A percentile compares a stretch with the other conserved stretches of the same genome.
These are phyloP conservation scores for Ictalurus furcatus DNA, from an alignment of 2,113 vertebrate genomes.

Conservation along the genomic window DNA sequence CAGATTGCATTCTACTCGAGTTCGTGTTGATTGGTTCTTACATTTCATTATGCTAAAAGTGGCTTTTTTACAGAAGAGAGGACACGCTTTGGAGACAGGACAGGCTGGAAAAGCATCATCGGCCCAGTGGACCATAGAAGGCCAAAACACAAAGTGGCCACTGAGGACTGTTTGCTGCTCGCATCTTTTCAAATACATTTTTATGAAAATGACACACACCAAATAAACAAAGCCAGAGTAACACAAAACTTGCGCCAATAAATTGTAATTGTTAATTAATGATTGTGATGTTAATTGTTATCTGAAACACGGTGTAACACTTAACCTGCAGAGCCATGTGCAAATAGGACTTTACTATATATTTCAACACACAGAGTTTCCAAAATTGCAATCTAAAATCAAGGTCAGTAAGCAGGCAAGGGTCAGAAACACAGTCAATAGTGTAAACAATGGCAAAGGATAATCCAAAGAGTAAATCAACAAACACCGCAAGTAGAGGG, in stretches of 20 bases:
- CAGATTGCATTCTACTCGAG: slow-evolving; percentile 62
- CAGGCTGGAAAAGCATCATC: slow-evolving; percentile 53
- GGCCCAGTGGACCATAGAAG: slow-evolving; percentile 53
- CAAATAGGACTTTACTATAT: not conserved
- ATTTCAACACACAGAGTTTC: not conserved
- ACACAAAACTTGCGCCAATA: slow-evolving; percentile 23
- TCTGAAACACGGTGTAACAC: too few species aligned
- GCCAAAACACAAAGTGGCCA: slow-evolving; percentile 48
- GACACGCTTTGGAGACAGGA: slow-evolving; percentile 47
- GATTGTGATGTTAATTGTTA: not conserved
- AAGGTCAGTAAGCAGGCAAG: not conserved
- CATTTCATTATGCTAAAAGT: slow-evolving; percentile 73
- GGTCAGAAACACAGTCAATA: slow-evolving; percentile 4
- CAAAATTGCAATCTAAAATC: not conserved
- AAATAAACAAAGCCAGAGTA: not conserved
- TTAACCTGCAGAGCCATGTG: not conserved
- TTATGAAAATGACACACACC: slow-evolving; percentile 50
- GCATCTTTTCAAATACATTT: slow-evolving; percentile 48
- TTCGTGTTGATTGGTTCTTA: slow-evolving; percentile 70
- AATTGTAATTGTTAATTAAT: not conserved
- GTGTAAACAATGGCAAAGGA: not conserved
- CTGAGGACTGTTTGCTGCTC: slow-evolving; percentile 60
- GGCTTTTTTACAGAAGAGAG: slow-evolving; percentile 56
- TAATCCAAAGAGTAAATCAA: not conserved
- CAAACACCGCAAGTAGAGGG: not conserved